Conservation (phyloP, 2,797 vertebrate species). For the Erethizon dorsatum region DNA sequence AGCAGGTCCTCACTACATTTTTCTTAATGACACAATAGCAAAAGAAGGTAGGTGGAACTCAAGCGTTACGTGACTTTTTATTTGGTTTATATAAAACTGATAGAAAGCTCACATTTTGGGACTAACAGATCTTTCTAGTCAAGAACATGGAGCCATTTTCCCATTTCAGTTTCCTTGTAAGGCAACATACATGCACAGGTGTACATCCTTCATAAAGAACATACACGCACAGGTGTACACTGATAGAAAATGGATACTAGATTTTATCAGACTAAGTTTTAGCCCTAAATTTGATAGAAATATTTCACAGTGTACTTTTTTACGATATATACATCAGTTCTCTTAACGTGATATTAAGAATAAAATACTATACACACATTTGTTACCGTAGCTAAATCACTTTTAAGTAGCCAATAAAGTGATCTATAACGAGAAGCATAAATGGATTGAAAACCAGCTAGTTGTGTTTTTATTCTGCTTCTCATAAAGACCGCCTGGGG, state of each 20-base stretch:
- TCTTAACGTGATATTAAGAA: conserved; percentile 17
- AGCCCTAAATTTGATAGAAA: background rate
- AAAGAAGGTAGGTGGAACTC: background rate
- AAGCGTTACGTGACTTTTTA: background rate
- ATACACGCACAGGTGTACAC: too few relatives aligned
- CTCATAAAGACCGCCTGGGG: background rate
- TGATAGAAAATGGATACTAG: background rate
- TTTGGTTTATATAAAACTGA: background rate
- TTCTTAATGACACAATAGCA: background rate
- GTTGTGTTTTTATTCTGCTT: background rate
- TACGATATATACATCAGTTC: background rate
- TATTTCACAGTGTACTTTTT: background rate
- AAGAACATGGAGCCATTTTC: background rate
- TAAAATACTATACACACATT: background rate
- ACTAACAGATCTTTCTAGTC: background rate
- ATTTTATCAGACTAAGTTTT: background rate
- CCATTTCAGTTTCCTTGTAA: background rate
- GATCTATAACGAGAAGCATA: background rate
- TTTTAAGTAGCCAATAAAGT: background rate
- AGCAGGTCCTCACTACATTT: background rate
- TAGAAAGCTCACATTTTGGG: background rate
- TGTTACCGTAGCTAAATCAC: background rate
- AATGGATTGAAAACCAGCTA: background rate
- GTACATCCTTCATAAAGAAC: too few relatives aligned
- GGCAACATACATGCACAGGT: background rate